Evolutionary conservation across 2,888 invertebrate species (phyloP).

Genomic region (Tachina fera): DNA sequence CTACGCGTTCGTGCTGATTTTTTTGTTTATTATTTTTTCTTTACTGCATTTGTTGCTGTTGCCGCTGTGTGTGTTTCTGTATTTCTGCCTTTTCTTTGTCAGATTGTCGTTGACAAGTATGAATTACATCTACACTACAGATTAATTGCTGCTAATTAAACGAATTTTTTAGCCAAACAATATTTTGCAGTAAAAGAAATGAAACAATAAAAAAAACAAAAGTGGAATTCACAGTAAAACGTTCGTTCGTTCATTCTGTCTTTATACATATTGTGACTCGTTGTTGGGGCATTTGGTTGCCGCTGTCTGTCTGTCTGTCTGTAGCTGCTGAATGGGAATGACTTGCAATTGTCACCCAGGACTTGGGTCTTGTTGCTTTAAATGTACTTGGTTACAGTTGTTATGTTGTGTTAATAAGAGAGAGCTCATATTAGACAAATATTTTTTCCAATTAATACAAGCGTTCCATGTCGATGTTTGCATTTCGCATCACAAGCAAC

Average conservation of each 20-base stretch:
- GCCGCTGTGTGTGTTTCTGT: not conserved
- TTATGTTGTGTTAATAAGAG: slow-evolving; percentile 18
- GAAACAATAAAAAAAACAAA: slow-evolving; percentile 10
- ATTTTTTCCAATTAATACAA: slow-evolving; percentile 22
- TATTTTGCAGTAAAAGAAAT: slow-evolving; percentile 28
- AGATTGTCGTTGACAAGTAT: slow-evolving; percentile 68
- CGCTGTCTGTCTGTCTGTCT: not conserved
- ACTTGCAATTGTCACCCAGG: slow-evolving; percentile 60
- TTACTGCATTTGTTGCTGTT: slow-evolving; percentile 28
- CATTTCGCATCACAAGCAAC: slow-evolving; percentile 13
- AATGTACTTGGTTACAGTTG: slow-evolving; percentile 9
- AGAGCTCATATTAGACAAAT: slow-evolving; percentile 41
- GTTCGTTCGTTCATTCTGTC: not conserved
- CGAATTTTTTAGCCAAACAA: slow-evolving; percentile 70
- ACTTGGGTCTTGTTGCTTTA: slow-evolving; percentile 22
- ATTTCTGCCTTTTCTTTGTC: not conserved
- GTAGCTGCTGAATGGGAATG: slow-evolving; percentile 50
- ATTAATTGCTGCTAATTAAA: slow-evolving; percentile 75
- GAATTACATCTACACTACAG: slow-evolving; percentile 73
- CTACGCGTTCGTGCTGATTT: slow-evolving; percentile 39
- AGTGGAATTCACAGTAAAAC: slow-evolving; percentile 1
- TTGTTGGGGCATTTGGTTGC: slow-evolving; percentile 7
- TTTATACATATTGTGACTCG: slow-evolving; percentile 1
- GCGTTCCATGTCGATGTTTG: not conserved
- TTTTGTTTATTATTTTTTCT: slow-evolving; percentile 2